A percentile compares a stretch with the other conserved stretches of the same genome.
These are phyloP conservation scores for Coilia nasus DNA, from an alignment of 2,797 vertebrate species.

Conservation along the genomic window DNA sequence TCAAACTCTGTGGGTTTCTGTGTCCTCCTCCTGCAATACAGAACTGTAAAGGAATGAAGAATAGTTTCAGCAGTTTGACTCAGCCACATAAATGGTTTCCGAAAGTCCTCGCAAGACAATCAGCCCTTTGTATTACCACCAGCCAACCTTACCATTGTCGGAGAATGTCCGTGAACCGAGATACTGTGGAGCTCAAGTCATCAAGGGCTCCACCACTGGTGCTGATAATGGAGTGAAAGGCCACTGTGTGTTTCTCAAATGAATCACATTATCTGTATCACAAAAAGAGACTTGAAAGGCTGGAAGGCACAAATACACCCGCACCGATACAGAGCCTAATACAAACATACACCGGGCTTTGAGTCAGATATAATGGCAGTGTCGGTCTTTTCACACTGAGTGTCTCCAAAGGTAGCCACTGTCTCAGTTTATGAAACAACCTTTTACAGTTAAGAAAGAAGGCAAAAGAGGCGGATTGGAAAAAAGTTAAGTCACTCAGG, in stretches of 20 bases:
- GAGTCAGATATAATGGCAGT: neutral
- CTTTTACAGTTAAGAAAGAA: neutral
- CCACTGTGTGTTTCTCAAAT: neutral
- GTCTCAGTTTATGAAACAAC: neutral
- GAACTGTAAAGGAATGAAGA: neutral
- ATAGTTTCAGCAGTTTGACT: neutral
- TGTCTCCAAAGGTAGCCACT: neutral
- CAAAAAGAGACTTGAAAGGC: neutral
- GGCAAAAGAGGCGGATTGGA: neutral
- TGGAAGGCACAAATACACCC: neutral
- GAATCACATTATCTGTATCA: conserved; percentile 13
- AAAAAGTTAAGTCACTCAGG: neutral
- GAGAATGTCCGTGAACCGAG: conserved; percentile 4
- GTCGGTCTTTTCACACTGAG: neutral
- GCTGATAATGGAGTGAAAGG: conserved; percentile 1
- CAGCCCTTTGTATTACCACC: neutral
- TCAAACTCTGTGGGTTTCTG: neutral
- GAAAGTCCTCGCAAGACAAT: conserved; percentile 11
- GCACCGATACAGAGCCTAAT: neutral
- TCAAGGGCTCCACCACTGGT: neutral
- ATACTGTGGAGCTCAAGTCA: neutral
- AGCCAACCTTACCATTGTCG: conserved; percentile 9
- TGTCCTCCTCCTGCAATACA: neutral
- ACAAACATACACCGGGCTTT: neutral
- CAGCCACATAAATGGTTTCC: neutral